A percentile compares a stretch with the other conserved stretches of the same genome.
Conservation (phyloP, 2,113 vertebrate species). For the Chelonoidis abingdonii region DNA sequence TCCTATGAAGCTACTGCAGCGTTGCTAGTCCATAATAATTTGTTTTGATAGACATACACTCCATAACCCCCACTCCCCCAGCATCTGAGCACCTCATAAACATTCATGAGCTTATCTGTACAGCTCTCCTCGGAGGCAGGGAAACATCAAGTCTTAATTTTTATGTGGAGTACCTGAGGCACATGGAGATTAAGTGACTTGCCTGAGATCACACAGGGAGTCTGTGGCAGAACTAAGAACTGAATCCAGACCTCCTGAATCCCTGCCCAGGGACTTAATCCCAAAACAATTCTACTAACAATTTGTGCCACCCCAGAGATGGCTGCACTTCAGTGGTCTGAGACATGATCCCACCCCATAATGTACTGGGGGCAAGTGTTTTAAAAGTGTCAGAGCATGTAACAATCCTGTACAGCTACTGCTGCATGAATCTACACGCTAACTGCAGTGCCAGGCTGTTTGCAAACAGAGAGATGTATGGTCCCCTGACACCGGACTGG, state of each 20-base stretch:
- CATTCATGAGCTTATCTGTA: neutral
- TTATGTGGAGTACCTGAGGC: neutral
- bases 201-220: neutral
- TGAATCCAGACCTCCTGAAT: neutral
- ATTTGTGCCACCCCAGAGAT: neutral
- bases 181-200: neutral
- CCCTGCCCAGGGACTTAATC: neutral
- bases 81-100: neutral
- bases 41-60: neutral
- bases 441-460: neutral
- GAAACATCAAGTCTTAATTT: neutral
- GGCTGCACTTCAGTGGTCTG: neutral
- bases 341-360: neutral
- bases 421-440: neutral
- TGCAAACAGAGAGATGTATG: neutral
- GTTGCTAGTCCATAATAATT: neutral
- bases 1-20: neutral
- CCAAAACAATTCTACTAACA: neutral
- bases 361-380: neutral
- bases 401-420: neutral
- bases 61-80: neutral
- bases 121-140: neutral
- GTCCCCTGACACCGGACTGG: neutral
- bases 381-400: neutral
- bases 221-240: neutral